Base-by-base conservation (phyloP, 2,113 vertebrate genomes). In the Nothobranchius kuhntae region DNA sequence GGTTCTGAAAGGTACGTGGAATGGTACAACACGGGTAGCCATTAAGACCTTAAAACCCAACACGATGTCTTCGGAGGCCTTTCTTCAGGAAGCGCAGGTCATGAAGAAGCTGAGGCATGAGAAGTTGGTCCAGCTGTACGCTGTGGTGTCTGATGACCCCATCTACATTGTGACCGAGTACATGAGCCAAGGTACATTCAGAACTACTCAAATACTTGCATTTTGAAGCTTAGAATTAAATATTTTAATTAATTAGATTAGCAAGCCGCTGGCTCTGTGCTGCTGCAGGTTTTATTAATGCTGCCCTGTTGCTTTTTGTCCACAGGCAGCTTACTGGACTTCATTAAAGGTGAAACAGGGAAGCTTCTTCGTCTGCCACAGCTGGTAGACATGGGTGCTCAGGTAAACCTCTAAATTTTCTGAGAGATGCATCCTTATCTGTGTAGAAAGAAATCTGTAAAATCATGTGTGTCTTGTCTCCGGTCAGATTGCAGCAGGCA, bases 81-180 rank as follows among this genome's bases (percentile, higher is more conserved):
- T 98, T 81, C 93, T 99, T 64, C 95, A 99, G 89, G 97, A 99
- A 86, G 97, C 97, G 2, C 96, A 99, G 87, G 96, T 99, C 64
- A 99, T 99, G 97, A 99, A 99, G 92, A 98, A 98, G 79, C 91
- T 98, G 47, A 84, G 96, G 46, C 96, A 99, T 0, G 97, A 99
- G 93, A 99, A 99, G 80, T 89, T 99, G 82, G 97, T 99, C 9
- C 96, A 98, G 91, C 91, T 99, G 35, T 98, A 97, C 0, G 97
- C 97, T 0, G 96, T 99, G 46, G 97, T 99, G 70, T 98, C 97
- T 0, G 95, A 99, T 85, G 97, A 99, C 67, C 97, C 97, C 56
- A 99, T 99, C 83, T 99, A 98, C 82, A 99, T 99, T 0, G 96
- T 98, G 63, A 99, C 97, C 0, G 97, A 98, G 85, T 99, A 96